Evolutionary conservation across 1,140 invertebrate species (phyloP).

Genomic region (Drosophila bocqueti): DNA sequence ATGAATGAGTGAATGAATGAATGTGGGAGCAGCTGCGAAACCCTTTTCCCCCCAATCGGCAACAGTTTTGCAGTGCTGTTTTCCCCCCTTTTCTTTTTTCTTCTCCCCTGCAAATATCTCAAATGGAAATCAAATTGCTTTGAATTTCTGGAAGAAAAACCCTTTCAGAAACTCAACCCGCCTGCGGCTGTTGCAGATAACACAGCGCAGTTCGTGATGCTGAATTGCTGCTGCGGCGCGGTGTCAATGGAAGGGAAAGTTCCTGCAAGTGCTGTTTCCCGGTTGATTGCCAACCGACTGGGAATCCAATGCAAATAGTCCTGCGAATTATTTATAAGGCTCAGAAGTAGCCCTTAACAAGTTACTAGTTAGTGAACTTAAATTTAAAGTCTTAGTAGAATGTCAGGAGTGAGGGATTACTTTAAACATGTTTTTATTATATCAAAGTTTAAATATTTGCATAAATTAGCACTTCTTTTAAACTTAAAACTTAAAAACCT

Average conservation of each 20-base stretch:
- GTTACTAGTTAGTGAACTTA: too few species aligned
- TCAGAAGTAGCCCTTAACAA: not conserved
- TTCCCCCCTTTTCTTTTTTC: slow-evolving; percentile 17
- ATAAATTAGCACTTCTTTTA: not conserved
- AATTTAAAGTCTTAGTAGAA: too few species aligned
- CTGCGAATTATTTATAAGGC: not conserved
- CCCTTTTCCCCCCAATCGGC: slow-evolving; percentile 48
- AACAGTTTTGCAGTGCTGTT: slow-evolving; percentile 62
- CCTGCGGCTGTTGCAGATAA: slow-evolving; percentile 21
- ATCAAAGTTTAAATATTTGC: not conserved
- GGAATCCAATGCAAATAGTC: slow-evolving; percentile 23
- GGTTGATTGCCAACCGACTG: slow-evolving; percentile 13
- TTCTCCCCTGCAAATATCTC: slow-evolving; percentile 54
- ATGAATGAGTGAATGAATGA: slow-evolving; percentile 18
- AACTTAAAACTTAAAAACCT: too few species aligned
- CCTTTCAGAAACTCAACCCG: slow-evolving; percentile 37
- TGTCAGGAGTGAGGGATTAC: not conserved
- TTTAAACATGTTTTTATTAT: not conserved
- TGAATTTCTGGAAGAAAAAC: slow-evolving; percentile 55
- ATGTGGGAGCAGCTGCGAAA: slow-evolving; percentile 15
- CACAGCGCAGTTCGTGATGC: slow-evolving; percentile 11
- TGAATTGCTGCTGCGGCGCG: slow-evolving; percentile 30
- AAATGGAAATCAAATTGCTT: slow-evolving; percentile 78
- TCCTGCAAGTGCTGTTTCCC: slow-evolving; percentile 28
- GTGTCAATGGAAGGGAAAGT: slow-evolving; percentile 45